Conservation (phyloP, 2,113 vertebrate genomes). For the Protomyctophum bolini region DNA sequence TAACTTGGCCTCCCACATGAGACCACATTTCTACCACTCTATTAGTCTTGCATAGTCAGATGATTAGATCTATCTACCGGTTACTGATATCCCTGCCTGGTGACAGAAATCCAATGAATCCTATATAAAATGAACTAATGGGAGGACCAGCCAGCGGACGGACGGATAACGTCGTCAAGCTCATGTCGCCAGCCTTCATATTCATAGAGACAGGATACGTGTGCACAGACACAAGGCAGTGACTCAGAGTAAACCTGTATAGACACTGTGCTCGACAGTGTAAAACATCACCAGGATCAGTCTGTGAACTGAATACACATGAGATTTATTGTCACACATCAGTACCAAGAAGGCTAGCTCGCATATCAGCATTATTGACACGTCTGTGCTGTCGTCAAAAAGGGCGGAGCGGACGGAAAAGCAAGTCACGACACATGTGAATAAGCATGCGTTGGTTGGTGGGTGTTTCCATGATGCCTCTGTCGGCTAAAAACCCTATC, state of each 20-base stretch:
- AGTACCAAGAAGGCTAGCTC: neutral
- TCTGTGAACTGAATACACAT: neutral
- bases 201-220: constrained; percentile 21
- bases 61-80: no score
- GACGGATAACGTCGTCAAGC: no score
- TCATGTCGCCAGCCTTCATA: constrained; percentile 21
- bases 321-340: constrained; percentile 27
- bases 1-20: no score
- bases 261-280: constrained; percentile 21
- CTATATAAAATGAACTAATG: no score
- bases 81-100: no score
- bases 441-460: constrained; percentile 46
- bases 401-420: neutral
- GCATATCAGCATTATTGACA: constrained; percentile 34
- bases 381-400: constrained; percentile 13
- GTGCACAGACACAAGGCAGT: constrained; percentile 7
- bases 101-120: no score
- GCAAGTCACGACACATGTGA: constrained; percentile 24
- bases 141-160: no score
- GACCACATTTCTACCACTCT: no score
- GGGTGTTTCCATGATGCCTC: constrained; percentile 62
- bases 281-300: constrained; percentile 31
- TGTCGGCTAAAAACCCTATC: no score
- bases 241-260: constrained; percentile 14
- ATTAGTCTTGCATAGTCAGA: no score